Conservation (phyloP, 2,888 invertebrate genomes). For the Sycophila texana region DNA sequence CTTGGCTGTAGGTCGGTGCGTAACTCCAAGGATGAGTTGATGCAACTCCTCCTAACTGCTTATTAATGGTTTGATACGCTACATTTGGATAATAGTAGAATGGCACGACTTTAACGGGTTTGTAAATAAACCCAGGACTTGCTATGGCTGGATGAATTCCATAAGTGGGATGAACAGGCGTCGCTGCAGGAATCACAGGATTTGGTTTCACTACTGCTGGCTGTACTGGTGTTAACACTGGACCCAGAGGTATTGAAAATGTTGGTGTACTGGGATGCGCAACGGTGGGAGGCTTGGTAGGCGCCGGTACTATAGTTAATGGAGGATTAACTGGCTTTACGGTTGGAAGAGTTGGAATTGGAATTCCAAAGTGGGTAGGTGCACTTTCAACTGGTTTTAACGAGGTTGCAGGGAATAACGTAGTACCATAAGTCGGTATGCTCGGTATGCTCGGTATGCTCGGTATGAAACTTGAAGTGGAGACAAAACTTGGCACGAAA, state of each 20-base stretch:
- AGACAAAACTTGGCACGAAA: constrained; percentile 66
- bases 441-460: constrained; percentile 47
- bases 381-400: constrained; percentile 60
- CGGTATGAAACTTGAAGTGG: constrained; percentile 34
- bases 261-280: constrained; percentile 56
- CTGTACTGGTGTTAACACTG: constrained; percentile 56
- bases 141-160: constrained; percentile 63
- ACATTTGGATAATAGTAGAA: constrained; percentile 69
- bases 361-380: constrained; percentile 70
- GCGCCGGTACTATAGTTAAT: constrained; percentile 13
- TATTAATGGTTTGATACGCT: constrained; percentile 63
- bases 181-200: constrained; percentile 53
- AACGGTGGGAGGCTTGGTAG: constrained; percentile 14
- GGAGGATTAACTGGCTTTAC: constrained; percentile 58
- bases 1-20: constrained; percentile 66
- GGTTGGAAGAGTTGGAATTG: constrained; percentile 63
- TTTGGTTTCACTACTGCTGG: constrained; percentile 59
- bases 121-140: constrained; percentile 65
- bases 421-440: constrained; percentile 61
- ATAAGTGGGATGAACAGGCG: constrained; percentile 65
- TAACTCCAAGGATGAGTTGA: constrained; percentile 69
- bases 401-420: background rate
- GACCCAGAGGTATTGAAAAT: constrained; percentile 56
- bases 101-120: constrained; percentile 69
- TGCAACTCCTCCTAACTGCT: constrained; percentile 57